Base-by-base conservation (phyloP, 2,797 vertebrate genomes). In the Leptoclinus maculatus region DNA sequence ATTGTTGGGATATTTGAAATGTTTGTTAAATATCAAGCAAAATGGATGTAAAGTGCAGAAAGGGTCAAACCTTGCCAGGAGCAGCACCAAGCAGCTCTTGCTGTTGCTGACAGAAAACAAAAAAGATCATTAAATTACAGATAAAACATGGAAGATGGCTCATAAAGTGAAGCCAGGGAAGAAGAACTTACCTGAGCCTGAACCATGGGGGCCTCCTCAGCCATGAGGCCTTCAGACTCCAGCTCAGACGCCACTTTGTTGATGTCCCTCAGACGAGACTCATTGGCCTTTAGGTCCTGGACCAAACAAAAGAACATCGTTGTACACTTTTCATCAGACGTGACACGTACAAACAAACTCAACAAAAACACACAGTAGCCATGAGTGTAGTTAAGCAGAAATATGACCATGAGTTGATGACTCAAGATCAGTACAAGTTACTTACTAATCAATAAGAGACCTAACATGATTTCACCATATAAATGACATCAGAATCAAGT, bases 141-240 rank as follows among this genome's bases (percentile, higher is more conserved):
- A 1, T 39, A 17, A 69, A 38, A 21, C 27, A 54, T 5, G 12
- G 13, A 38, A 17, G 23, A 19, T 3, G 3, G 12, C 16, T 78
- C 27, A 53, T 12, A 1, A 1, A 9, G 8, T 2, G 1, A 32
- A 54, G 3, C 1, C 1, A 49, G 32, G 34, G 5, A 19, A 2
- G 5, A 0, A 14, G 17, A 57, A 25, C 25, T 71, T 23, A 96
- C 96, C 94, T 96, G 95, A 36, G 93, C 90, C 87, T 96, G 95
- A 41, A 96, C 94, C 10, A 96, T 94, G 64, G 98, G 96, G 0
- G 97, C 96, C 87, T 99, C 98, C 83, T 99, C 98, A 2, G 96
- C 97, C 95, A 99, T 99, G 69, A 99, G 94, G 23, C 98, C 98
- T 89, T 99, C 98, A 0, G 98, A 99, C 92, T 99, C 98, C 92